phyloP scores from a whole-genome alignment of 1,140 invertebrate genomes.

The Oreohelix idahoensis region DNA sequence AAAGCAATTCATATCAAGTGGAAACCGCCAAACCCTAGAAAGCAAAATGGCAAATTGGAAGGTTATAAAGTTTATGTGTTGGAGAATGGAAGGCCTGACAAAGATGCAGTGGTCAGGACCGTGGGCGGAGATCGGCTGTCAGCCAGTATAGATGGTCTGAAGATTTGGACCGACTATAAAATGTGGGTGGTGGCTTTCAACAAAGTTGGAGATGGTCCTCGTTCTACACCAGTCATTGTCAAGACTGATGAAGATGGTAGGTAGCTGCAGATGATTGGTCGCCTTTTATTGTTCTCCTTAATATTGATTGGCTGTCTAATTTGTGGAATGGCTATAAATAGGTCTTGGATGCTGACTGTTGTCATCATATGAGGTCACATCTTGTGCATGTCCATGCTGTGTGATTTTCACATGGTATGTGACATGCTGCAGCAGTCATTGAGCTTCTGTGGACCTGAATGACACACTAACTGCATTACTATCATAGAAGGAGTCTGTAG shows the following conservation, averaged over 20 bases:
- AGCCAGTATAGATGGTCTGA: slow-evolving; percentile 88
- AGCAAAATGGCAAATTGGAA: slow-evolving; percentile 90
- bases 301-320: slow-evolving; percentile 23
- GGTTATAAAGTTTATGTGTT: slow-evolving; percentile 93
- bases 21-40: slow-evolving; percentile 88
- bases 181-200: slow-evolving; percentile 96
- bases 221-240: slow-evolving; percentile 85
- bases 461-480: too few relatives aligned
- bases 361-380: background rate
- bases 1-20: slow-evolving; percentile 90
- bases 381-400: background rate
- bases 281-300: slow-evolving; percentile 14
- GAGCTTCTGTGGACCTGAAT: background rate
- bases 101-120: slow-evolving; percentile 83
- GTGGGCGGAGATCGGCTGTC: slow-evolving; percentile 79
- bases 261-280: slow-evolving; percentile 75
- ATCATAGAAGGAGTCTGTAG: too few relatives aligned
- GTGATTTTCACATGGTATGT: background rate
- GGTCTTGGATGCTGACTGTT: slow-evolving; percentile 9
- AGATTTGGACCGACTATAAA: slow-evolving; percentile 95
- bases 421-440: background rate
- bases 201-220: slow-evolving; percentile 87
- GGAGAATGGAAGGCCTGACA: slow-evolving; percentile 84
- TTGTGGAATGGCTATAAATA: slow-evolving; percentile 34
- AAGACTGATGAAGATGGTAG: slow-evolving; percentile 99